Base-by-base conservation (phyloP, 2,797 vertebrate genomes). In the Eremophila alpestris region DNA sequence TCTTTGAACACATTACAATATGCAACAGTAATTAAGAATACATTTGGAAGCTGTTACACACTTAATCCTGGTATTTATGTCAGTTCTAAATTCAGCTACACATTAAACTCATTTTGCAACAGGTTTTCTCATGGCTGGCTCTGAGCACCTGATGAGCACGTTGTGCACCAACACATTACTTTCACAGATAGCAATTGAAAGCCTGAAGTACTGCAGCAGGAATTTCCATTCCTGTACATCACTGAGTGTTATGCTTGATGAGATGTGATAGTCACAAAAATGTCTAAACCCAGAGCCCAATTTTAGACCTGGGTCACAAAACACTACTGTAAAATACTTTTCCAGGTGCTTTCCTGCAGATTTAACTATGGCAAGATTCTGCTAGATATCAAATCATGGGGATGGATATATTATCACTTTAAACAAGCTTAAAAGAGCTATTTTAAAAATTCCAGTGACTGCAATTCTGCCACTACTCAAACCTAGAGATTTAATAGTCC, bases 1-100 rank as follows among this genome's bases (percentile, higher is more conserved):
- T 87, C 27, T 77, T 91, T 91, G 73, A 83, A 83, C 13, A 64
- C 4, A 22, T 77, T 91, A 49, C 7, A 41, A 34, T 60, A 34
- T 36, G 27, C 14, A 85, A 24, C 29, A 59, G 48, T 74, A 94
- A 92, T 92, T 96, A 96, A 94, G 71, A 87, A 77, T 52, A 49
- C 4, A 74, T 89, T 91, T 93, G 49, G 48, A 93, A 89, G 41
- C 17, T 1, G 0, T 70, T 87, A 18, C 15, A 30, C 30, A 7
- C 23, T 92, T 73, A 93, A 36, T 55, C 21, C 13, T 64, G 64
- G 56, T 85, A 87, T 70, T 87, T 94, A 76, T 73, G 27, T 26
- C 21, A 77, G 38, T 51, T 87, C 32, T 83, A 87, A 95, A 87
- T 83, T 83, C 41, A 59, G 9, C 10, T 76, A 48, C 40, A 69